phyloP scores from a whole-genome alignment of 2,113 vertebrate species.

The Rhabdornis inornatus region DNA sequence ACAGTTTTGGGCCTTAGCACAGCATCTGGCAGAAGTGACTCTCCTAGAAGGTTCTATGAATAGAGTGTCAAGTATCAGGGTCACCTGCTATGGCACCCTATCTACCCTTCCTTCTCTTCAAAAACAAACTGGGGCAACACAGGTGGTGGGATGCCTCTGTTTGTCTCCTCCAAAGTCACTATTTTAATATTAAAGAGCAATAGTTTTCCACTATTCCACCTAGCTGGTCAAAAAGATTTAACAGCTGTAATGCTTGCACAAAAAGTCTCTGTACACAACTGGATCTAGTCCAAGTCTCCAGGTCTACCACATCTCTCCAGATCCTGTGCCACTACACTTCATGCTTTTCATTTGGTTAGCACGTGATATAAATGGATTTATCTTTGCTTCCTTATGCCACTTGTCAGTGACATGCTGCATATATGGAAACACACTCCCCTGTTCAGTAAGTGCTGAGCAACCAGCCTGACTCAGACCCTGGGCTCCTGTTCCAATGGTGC shows the following conservation, averaged over 20 bases:
- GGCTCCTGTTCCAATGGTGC: not conserved
- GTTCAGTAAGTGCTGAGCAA: not conserved
- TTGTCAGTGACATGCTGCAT: not conserved
- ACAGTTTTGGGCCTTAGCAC: not conserved
- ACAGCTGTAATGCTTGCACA: not conserved
- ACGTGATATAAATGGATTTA: not conserved
- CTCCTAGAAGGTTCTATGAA: not conserved
- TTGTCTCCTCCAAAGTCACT: not conserved
- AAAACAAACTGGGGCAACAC: not conserved
- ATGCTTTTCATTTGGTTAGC: not conserved
- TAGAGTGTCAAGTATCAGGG: not conserved
- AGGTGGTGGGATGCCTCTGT: not conserved
- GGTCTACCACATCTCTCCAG: not conserved
- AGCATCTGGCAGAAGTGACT: not conserved
- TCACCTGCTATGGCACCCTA: not conserved
- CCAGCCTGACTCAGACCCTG: not conserved
- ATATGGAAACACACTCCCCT: not conserved
- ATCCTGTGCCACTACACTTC: not conserved
- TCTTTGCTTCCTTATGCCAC: not conserved
- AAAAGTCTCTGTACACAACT: not conserved
- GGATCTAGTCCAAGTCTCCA: not conserved
- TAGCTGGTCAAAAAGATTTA: not conserved
- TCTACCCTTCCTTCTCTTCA: not conserved
- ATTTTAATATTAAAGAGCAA: not conserved
- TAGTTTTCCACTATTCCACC: not conserved